Evolutionary conservation across 2,888 invertebrate genomes (phyloP), one percentile per base, ranked within the genome.

Genomic region (Ypsolopha sequella): DNA sequence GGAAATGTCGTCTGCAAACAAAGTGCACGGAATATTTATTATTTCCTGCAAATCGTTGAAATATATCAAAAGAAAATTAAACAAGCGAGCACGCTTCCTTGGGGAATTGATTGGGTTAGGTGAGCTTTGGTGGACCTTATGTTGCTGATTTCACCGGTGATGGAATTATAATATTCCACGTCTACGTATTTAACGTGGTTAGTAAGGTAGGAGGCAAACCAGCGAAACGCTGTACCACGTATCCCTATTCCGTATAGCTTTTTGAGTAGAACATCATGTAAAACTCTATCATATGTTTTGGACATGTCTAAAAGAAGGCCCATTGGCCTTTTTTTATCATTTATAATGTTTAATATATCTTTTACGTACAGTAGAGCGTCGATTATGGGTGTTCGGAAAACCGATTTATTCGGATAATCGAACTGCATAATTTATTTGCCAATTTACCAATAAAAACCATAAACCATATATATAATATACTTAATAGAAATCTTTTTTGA

Each of bases 211-310:
- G 54, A 56, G 14, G 10, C 24, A 41, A 56, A 52, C 55, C 55
- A 56, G 4, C 52, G 38, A 41, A 48, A 43, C 1, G 51, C 34
- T 6, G 36, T 47, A 10, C 54, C 55, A 2, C 52, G 38, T 3
- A 57, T 38, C 1, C 55, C 55, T 41, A 53, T 51, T 2, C 52
- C 55, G 35, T 51, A 41, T 14, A 55, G 46, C 48, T 57, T 55
- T 6, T 39, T 10, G 7, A 57, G 41, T 8, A 55, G 50, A 7
- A 57, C 52, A 10, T 51, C n/a, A 47, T 47, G 45, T 49, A 39
- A 24, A 13, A 55, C 54, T n/a, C 35, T 51, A 11, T 56, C 55
- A 34, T 56, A 55, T n/a, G 54, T 53, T 45, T 55, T 57, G 34
- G 46, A 49, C 54, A 56, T 53, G 39, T 56, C 55, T 8, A 56